Conservation (phyloP, 2,888 invertebrate genomes). For the Pheosia tremula region DNA sequence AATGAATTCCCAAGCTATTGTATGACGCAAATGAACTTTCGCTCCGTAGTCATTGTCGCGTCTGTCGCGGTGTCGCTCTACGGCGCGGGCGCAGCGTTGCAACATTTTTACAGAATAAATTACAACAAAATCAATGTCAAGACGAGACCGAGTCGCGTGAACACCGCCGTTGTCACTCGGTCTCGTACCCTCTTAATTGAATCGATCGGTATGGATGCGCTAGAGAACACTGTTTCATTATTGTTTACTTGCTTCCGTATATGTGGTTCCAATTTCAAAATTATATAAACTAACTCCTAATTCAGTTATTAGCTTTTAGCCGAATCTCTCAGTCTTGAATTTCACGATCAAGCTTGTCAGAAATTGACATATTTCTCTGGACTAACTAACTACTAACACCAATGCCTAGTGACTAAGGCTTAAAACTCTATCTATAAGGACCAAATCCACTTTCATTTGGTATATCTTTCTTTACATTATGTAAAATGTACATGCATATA, state of each 20-base stretch:
- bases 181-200: background rate
- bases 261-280: too few relatives aligned
- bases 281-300: too few relatives aligned
- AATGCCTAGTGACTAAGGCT: too few relatives aligned
- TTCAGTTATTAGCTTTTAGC: too few relatives aligned
- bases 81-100: constrained; percentile 33
- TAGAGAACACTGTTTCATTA: background rate
- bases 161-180: background rate
- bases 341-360: too few relatives aligned
- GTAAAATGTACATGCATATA: too few relatives aligned
- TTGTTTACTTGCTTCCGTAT: background rate
- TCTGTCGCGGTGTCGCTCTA: constrained; percentile 20
- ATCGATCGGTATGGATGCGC: background rate
- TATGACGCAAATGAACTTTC: constrained; percentile 63
- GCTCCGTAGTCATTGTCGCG: constrained; percentile 54
- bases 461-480: too few relatives aligned
- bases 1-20: constrained; percentile 64
- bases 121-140: constrained; percentile 50
- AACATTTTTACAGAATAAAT: constrained; percentile 50
- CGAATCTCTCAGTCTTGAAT: too few relatives aligned
- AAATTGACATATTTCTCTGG: too few relatives aligned
- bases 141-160: constrained; percentile 14
- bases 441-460: too few relatives aligned
- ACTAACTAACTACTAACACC: too few relatives aligned
- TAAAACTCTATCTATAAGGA: too few relatives aligned